Percentiles rank a stretch among this genome's conserved stretches.
These are phyloP conservation scores for Mustela nigripes DNA, from an alignment of 2,113 vertebrate genomes.

Conservation along the genomic window DNA sequence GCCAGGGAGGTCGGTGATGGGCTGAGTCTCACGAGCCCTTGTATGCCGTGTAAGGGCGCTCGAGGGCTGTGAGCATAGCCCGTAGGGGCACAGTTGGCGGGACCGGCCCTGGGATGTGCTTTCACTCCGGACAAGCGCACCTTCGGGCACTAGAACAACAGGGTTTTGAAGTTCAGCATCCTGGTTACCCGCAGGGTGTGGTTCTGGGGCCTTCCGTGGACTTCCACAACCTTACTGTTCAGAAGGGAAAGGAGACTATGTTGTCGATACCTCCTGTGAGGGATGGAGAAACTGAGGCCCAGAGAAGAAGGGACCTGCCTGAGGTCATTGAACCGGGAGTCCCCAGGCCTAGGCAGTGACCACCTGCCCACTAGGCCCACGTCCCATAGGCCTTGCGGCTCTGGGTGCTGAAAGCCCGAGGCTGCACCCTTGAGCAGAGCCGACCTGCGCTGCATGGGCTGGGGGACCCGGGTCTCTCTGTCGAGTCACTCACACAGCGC, in stretches of 20 bases:
- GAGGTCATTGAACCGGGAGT: not conserved
- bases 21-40: not conserved
- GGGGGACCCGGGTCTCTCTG: not conserved
- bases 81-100: fast-evolving
- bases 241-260: not conserved
- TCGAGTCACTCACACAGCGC: constrained; percentile 46
- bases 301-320: not conserved
- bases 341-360: not conserved
- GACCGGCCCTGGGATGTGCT: not conserved
- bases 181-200: not conserved
- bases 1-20: fast-evolving
- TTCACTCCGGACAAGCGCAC: fast-evolving
- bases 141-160: fast-evolving
- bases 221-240: not conserved
- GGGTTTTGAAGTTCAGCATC: not conserved
- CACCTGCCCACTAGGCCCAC: not conserved
- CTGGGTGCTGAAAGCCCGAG: not conserved
- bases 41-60: fast-evolving
- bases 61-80: not conserved
- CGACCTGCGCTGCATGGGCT: fast-evolving
- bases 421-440: not conserved
- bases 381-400: not conserved
- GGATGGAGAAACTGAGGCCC: not conserved
- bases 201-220: not conserved
- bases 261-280: not conserved